phyloP scores from a whole-genome alignment of 2,113 vertebrate species.

The Psettodes erumei region DNA sequence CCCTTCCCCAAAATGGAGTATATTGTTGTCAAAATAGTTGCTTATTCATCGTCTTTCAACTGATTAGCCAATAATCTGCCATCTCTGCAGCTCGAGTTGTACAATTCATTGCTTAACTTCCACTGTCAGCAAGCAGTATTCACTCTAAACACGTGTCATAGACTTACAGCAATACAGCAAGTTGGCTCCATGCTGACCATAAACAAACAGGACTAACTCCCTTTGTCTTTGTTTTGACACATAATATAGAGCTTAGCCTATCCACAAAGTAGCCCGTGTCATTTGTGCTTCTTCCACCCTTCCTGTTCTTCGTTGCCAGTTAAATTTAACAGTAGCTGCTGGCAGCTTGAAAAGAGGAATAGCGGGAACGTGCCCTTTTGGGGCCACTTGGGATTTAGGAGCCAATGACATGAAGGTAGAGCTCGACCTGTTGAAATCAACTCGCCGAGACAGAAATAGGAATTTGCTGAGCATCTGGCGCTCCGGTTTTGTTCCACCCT shows the following conservation, averaged over 20 bases:
- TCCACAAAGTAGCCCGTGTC: not conserved
- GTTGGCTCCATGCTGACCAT: not conserved
- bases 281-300: not conserved
- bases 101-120: not conserved
- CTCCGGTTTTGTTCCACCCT: not conserved
- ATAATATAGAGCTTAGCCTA: not conserved
- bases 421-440: constrained; percentile 43
- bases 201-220: too few species aligned
- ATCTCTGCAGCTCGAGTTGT: not conserved
- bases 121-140: not conserved
- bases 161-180: not conserved
- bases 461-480: not conserved
- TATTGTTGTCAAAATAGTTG: not conserved
- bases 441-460: not conserved
- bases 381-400: constrained; percentile 7
- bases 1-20: too few species aligned
- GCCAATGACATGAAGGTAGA: constrained; percentile 12
- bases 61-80: not conserved
- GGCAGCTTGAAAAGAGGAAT: not conserved
- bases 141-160: not conserved
- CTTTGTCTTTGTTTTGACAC: not conserved
- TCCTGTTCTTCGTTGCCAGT: not conserved
- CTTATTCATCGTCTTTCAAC: not conserved
- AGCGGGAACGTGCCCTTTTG: constrained; percentile 5
- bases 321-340: not conserved